Evolutionary conservation across 2,888 invertebrate species (phyloP), one percentile per base, ranked within the genome.

Genomic region (Watsonalla binaria): DNA sequence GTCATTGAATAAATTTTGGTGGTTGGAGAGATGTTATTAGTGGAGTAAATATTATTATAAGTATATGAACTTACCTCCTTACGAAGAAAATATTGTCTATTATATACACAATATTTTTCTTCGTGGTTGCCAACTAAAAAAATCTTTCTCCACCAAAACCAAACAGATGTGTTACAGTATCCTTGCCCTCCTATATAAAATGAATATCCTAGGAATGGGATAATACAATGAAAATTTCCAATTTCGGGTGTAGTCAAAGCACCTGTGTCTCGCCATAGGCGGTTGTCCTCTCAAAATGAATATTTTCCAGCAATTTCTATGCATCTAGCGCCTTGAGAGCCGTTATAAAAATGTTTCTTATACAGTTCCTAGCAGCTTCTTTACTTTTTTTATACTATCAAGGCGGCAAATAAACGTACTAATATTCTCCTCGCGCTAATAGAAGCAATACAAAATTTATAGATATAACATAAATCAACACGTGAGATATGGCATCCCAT

Each of bases 231-330:
- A 64, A 63, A 65, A 59, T 65, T 69, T 65, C 69, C 62, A 66
- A 65, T 70, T 66, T 62, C 56, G 58, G 42, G 52, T 49, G 51
- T 66, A 65, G 61, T 53, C 58, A 57, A 66, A 65, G 61, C 70
- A 70, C 70, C 70, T 70, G 70, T 60, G 68, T 50, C 62, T 52
- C 52, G 60, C 59, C 57, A 58, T 63, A 50, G 54, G 56, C 58
- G 59, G 55, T 55, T 42, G 46, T 45, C 51, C 53, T 47, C 55
- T 55, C 70, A 61, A 72, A 74, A 72, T 74, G 70, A 72, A 68
- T 69, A 68, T 72, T 63, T 60, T 45, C 52, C 50, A 58, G 51
- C 65, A 49, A 73, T 74, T 70, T 53, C 68, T 69, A 72, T 73
- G 72, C 74, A 71, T 63, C 74, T 70, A 67, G 60, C 66, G 61